These are phyloP conservation scores for Marasmarcha lunaedactyla DNA, from an alignment of 2,888 invertebrate genomes.

Conservation along the genomic window DNA sequence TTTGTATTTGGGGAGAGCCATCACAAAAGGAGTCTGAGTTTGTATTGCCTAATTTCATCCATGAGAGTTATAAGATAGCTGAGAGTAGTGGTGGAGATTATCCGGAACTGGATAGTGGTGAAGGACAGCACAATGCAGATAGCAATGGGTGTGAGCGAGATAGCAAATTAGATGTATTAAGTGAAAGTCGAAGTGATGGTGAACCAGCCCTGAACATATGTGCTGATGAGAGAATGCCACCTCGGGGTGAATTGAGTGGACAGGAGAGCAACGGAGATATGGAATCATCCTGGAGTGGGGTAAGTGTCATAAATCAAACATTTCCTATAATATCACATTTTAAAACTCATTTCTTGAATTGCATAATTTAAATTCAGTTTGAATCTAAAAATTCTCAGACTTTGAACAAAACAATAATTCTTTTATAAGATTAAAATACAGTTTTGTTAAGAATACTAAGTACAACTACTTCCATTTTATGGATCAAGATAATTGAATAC, in stretches of 20 bases:
- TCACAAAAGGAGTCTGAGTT: conserved; percentile 54
- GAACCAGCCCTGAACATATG: conserved; percentile 76
- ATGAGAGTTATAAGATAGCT: conserved; percentile 57
- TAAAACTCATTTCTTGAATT: too few relatives aligned
- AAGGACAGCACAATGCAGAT: conserved; percentile 22
- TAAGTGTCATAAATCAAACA: conserved; percentile 34
- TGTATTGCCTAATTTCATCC: conserved; percentile 56
- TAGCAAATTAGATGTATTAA: conserved; percentile 48
- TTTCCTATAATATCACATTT: conserved; percentile 1
- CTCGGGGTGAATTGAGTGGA: conserved; percentile 86
- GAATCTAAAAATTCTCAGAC: too few relatives aligned
- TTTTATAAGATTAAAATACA: too few relatives aligned
- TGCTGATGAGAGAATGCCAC: conserved; percentile 89
- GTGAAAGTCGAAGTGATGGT: conserved; percentile 40
- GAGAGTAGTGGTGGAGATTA: conserved; percentile 42
- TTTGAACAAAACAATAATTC: too few relatives aligned
- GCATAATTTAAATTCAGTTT: too few relatives aligned
- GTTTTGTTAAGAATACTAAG: too few relatives aligned
- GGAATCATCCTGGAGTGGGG: conserved; percentile 81
- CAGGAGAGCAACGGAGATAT: conserved; percentile 88
- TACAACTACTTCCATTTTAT: too few relatives aligned
- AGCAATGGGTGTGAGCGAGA: conserved; percentile 34
- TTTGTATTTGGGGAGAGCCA: conserved; percentile 53
- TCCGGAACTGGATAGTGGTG: conserved; percentile 29
- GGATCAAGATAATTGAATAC: too few relatives aligned